Base-by-base conservation (phyloP, 2,888 invertebrate genomes). In the Spialia ferax region DNA sequence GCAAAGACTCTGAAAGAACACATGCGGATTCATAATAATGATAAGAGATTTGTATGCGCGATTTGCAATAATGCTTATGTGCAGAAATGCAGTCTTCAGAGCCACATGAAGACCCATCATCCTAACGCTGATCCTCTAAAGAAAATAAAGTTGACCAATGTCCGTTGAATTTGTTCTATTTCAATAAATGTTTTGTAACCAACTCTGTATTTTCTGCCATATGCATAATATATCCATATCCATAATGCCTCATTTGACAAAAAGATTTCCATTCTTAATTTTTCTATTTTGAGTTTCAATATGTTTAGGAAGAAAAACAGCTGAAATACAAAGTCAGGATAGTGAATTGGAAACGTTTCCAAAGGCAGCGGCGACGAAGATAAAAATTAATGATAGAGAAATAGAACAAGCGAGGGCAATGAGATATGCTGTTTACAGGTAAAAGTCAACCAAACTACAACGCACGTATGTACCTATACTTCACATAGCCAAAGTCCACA, bases 1-100 rank as follows among this genome's bases (percentile, higher is more conserved):
- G 72, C 76, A 1, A 85, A 86, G 68, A 87, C 91, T 0, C 73
- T 91, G 10, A 83, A 78, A 26, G 87, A 89, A 67, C 92, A 91
- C 63, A 86, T 89, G 87, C 79, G 88, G 0, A 90, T 90, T 70
- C 91, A 91, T 69, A 88, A 86, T 68, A 88, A 91, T 63, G 91
- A 93, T 73, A 90, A 84, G 48, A 74, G 89, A 69, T 94, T 93
- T 56, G 87, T 86, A 0, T 95, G 95, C 72, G 83, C 84, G 18
- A 82, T 77, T 70, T 93, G 93, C 70, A 84, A 83, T 71, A 85
- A 83, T 61, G 84, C 88, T 38, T 42, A 38, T 38, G 87, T 91
- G 0, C 91, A 93, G 70, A 93, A 92, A 74, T 89, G 89, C 77
- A 91, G 91, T 69, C 77, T 93, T 3, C 85, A 91, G 71, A 84